phyloP scores from a whole-genome alignment of 1,140 invertebrate species.

The Ruditapes philippinarum region DNA sequence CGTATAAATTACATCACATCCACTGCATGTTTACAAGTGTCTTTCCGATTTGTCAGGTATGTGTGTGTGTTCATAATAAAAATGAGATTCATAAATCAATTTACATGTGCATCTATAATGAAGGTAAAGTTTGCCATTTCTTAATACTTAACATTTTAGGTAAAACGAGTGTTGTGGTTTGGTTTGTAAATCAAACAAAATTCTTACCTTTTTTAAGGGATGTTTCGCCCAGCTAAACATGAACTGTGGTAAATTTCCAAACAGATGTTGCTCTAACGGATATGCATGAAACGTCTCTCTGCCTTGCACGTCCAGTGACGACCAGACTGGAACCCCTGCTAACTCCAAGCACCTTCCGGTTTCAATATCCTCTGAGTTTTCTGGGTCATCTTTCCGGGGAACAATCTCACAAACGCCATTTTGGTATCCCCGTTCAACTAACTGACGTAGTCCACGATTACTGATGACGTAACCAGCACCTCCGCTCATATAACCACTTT shows the following conservation, averaged over 20 bases:
- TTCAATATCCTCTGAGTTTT: constrained; percentile 71
- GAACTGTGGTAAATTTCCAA: constrained; percentile 33
- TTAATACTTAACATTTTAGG: too few relatives aligned
- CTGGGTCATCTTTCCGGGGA: constrained; percentile 50
- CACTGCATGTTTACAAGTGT: too few relatives aligned
- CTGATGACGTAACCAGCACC: constrained; percentile 76
- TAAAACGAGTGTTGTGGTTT: too few relatives aligned
- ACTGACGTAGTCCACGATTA: constrained; percentile 63
- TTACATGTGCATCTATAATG: too few relatives aligned
- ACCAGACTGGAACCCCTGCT: constrained; percentile 61
- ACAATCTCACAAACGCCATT: constrained; percentile 47
- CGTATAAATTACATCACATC: too few relatives aligned
- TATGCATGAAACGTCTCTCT: constrained; percentile 66
- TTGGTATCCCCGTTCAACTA: constrained; percentile 62
- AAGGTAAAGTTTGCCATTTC: too few relatives aligned
- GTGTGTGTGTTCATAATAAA: too few relatives aligned
- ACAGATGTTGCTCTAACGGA: constrained; percentile 28
- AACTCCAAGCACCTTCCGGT: constrained; percentile 71
- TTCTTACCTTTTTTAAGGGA: constrained; percentile 27
- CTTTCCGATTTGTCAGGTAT: too few relatives aligned
- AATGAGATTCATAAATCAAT: too few relatives aligned
- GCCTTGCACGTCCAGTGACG: constrained; percentile 56
- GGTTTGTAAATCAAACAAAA: too few relatives aligned
- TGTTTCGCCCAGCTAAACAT: constrained; percentile 49
- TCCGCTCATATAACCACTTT: constrained; percentile 73